Base-by-base conservation (phyloP, 2,113 vertebrate species). In the Grammomys surdaster region DNA sequence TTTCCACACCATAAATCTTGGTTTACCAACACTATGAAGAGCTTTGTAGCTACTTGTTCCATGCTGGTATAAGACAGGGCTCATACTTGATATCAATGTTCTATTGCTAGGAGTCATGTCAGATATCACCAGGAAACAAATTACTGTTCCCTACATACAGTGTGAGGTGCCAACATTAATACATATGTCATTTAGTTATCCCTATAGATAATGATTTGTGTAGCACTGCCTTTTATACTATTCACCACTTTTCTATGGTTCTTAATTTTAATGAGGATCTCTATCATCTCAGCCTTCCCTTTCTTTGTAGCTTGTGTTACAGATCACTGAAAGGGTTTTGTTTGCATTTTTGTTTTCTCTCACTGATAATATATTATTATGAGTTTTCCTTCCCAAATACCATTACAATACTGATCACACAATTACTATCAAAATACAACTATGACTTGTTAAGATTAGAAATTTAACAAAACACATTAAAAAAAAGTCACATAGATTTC, bases 241-340 rank as follows among this genome's bases (percentile, higher is more conserved):
- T 96, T 98, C 90, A 26, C 60, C 40, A 78, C 28, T 65, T 96
- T 97, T 92, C 96, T 95, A 96, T 96, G n/a, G 72, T n/a, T 98
- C 98, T 98, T 95, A 96, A 97, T 97, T 98, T 98, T 98, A 97
- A 97, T 90, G 81, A 90, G 60, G 95, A 96, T 89, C 93, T 51
- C 90, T 95, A 96, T 96, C 43, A 7, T 89, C 89, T 91, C 48
- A 6, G 80, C 63, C 75, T 48, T 97, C 70, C 31, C 58, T 97
- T 97, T 88, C 94, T 72, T 96, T 33, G 22, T 13, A 91, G n/a
- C 60, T 97, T 63, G 12, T 97, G 82, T 72, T 95, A 8, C n/a
- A 91, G 70, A 86, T 75, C 87, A 96, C 43, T 60, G 19, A 70
- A 97, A 94, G 28, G 28, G 56, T 63, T 95, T 72, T 78, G 28